Evolutionary conservation across 2,888 invertebrate species (phyloP), one percentile per base, ranked within the genome.

Genomic region (Aethes cnicana): DNA sequence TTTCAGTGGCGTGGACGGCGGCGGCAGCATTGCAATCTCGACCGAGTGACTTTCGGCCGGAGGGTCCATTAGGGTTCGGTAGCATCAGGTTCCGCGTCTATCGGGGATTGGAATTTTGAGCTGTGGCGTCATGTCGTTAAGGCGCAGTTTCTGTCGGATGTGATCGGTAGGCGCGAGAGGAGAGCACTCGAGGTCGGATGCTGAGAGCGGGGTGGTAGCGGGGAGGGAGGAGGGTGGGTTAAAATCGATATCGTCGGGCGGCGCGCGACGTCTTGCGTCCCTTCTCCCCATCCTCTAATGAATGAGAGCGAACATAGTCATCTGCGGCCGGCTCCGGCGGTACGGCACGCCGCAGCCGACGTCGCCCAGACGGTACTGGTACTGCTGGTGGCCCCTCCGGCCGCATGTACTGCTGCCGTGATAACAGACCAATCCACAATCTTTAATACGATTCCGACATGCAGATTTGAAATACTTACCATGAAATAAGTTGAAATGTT

Each of bases 101-200:
- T 58, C 59, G 65, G 53, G 71, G 69, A 71, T 72, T 39, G 77
- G 81, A 76, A 86, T 83, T 86, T 84, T 87, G 86, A 84, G 81
- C 85, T 84, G 81, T 86, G 84, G 77, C 74, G 70, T 76, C 74
- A 74, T 81, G 76, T 74, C 77, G 78, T 79, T 87, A 89, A 84
- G 84, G 88, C 83, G 84, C 81, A 85, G 75, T 83, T 87, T 86
- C 81, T 83, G 81, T 85, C 78, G 85, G 77, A 82, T 86, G 81
- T 84, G 85, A 81, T 81, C 77, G 71, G 81, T 85, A 86, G 86
- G 85, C 84, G 84, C 86, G 86, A 84, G 83, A 83, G 84, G 84
- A 88, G 87, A 87, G 86, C 85, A 85, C 88, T 88, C 87, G 88
- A 87, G 87, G 85, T 87, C 83, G 88, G 88, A 88, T 86, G 88